Evolutionary conservation across 2,113 vertebrate genomes (phyloP), one percentile per base, ranked within the genome.

Genomic region (Glaucidium brasilianum): DNA sequence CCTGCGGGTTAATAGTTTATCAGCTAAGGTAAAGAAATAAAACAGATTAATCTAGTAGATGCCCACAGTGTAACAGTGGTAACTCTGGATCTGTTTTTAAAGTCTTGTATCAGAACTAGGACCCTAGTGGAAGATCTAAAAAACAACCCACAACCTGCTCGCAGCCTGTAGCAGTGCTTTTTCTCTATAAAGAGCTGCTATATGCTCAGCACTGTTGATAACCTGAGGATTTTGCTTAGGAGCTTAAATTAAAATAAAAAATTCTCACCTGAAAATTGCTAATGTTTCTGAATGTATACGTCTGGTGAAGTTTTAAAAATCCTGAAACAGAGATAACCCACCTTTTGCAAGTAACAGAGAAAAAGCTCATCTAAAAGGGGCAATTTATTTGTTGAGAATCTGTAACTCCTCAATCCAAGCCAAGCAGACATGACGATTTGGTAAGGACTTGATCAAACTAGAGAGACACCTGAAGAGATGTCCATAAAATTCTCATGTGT

Each of bases 81-180:
- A 45, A 35, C 13, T 41, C 32, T 35, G 2, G 3, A n/a, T 18
- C 32, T 47, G 10, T 14, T 23, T 66, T 37, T 26, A 27, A 76
- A 49, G 41, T 39, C 11, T 37, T 59, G 20, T 32, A 5, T 34
- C 13, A 41, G 37, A 55, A 26, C 32, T 22, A 49, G n/a, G 29
- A 35, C 22, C 7, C 11, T 14, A 3, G 3, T 6, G 13, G 21
- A 7, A 62, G 6, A 35, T 22, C 8, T 26, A 6, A 47, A 47
- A 52, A 23, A 7, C 43, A 45, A 45, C 3, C 25, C 8, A 52
- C 34, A 50, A 35, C 49, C 81, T 7, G 18, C 27, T 22, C 34
- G 43, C 43, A 4, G 34, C 45, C 39, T 0, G 1, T 34, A 30
- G 21, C 18, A 2, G 15, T 9, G 35, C 6, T 30, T 10, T 30